A percentile compares a stretch with the other conserved stretches of the same genome.
phyloP scores from a whole-genome alignment of 2,888 invertebrate genomes.

The Idaea straminata region DNA sequence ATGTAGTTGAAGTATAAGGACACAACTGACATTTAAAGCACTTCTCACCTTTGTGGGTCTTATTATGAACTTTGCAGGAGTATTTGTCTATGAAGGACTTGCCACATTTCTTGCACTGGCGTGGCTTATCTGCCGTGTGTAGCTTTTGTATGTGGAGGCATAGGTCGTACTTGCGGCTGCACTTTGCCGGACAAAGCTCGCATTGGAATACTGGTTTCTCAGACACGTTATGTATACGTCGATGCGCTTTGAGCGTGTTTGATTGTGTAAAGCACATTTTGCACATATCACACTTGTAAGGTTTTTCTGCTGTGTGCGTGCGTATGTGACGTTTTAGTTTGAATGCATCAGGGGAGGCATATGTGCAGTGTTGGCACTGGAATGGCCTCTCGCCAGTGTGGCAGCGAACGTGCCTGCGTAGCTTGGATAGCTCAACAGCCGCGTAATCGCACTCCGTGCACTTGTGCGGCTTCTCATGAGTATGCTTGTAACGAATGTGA shows the following conservation, averaged over 20 bases:
- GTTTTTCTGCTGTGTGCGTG: conserved; percentile 95
- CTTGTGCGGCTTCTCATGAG: conserved; percentile 98
- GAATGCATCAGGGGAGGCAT: conserved; percentile 98
- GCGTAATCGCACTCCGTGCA: conserved; percentile 98
- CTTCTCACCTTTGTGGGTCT: too few relatives aligned
- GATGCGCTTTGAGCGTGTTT: conserved; percentile 96
- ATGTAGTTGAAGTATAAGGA: too few relatives aligned
- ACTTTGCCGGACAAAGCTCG: too few relatives aligned
- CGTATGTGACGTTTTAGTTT: conserved; percentile 97
- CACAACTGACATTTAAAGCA: too few relatives aligned
- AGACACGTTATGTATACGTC: conserved; percentile 88
- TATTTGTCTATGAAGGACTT: too few relatives aligned
- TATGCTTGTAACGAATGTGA: conserved; percentile 97
- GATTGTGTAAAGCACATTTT: conserved; percentile 96
- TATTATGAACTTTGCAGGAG: too few relatives aligned
- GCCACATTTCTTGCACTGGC: too few relatives aligned
- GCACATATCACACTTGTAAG: conserved; percentile 92
- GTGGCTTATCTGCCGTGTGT: too few relatives aligned
- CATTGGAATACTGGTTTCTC: too few relatives aligned
- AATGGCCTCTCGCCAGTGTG: conserved; percentile 95
- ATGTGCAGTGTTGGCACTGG: conserved; percentile 98
- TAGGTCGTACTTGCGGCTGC: too few relatives aligned
- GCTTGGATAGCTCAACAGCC: conserved; percentile 96
- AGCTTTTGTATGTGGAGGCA: too few relatives aligned
- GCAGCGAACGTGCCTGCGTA: conserved; percentile 96